phyloP scores from a whole-genome alignment of 2,113 vertebrate genomes.

The Channa argus region DNA sequence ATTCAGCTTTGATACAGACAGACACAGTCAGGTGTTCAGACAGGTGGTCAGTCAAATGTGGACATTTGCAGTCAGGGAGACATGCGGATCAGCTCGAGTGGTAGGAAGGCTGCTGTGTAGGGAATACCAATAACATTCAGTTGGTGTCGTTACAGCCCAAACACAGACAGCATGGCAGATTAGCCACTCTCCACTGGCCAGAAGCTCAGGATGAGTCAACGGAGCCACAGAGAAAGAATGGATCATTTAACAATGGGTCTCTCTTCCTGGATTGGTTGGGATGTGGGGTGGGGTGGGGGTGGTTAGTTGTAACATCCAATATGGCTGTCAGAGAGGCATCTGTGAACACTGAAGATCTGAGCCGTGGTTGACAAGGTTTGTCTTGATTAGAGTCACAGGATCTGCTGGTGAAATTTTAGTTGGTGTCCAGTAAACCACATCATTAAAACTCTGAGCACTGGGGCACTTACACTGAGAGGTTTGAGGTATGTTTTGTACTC shows the following conservation, averaged over 20 bases:
- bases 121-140: slow-evolving; percentile 62
- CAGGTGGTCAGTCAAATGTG: slow-evolving; percentile 28
- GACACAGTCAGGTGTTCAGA: slow-evolving; percentile 28
- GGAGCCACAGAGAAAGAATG: slow-evolving; percentile 39
- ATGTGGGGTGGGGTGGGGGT: too few species aligned
- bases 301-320: not conserved
- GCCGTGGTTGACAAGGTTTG: not conserved
- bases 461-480: not conserved
- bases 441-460: not conserved
- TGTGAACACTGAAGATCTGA: slow-evolving; percentile 11
- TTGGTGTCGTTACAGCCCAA: slow-evolving; percentile 26
- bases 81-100: slow-evolving; percentile 11
- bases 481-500: slow-evolving; percentile 1
- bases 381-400: slow-evolving; percentile 7
- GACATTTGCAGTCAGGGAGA: slow-evolving; percentile 29
- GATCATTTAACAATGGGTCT: slow-evolving; percentile 61
- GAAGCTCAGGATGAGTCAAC: slow-evolving; percentile 25
- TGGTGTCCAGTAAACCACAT: not conserved
- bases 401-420: not conserved
- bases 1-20: slow-evolving; percentile 39
- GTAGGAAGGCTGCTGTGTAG: slow-evolving; percentile 17
- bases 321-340: slow-evolving; percentile 35
- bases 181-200: slow-evolving; percentile 47
- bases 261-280: slow-evolving; percentile 18
- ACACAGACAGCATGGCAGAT: slow-evolving; percentile 51